Base-by-base conservation (phyloP, 2,888 invertebrate genomes). In the Teinopalpus imperialis region DNA sequence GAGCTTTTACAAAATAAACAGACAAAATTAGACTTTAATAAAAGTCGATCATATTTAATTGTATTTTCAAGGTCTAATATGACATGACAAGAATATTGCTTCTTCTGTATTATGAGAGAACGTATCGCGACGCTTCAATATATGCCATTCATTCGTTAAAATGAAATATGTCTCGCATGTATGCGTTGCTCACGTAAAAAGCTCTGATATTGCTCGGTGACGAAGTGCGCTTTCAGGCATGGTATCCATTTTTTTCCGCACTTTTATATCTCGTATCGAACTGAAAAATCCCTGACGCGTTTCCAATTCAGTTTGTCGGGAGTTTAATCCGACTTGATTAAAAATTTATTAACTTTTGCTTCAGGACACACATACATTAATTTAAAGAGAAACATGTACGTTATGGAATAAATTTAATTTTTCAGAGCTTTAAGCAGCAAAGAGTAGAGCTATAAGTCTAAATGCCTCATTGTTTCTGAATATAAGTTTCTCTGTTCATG, bases 141-240 rank as follows among this genome's bases (percentile, higher is more conserved):
- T 39, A 30, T 8, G 21, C 18, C 24, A 30, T 48, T 48, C 50
- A 47, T 61, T 59, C 64, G 67, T 63, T 61, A 62, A 68, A 68
- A 67, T 66, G 63, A 65, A 69, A 70, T 66, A 66, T 61, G 54
- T 55, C 55, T 56, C 52, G 51, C 51, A 52, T 52, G 43, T 41
- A 48, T 49, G 52, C 26, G 21, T 8, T 14, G 43, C 26, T 34
- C 30, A 18, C 16, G 13, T 32, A 46, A 46, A 39, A 46, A 43
- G 35, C 39, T 35, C 16, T 35, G 37, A 45, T 31, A 23, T 29
- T 35, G 50, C 50, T 24, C 48, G 51, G 61, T 63, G 70, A 63
- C 60, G 61, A 63, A 63, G 63, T 54, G 51, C 53, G 62, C 63
- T 31, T 55, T 47, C 54, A 52, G 61, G 56, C 51, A 49, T 41